Percentiles rank a stretch among this genome's conserved stretches.
Evolutionary conservation across 2,888 invertebrate genomes (phyloP).

Genomic region (Ischnura elegans): DNA sequence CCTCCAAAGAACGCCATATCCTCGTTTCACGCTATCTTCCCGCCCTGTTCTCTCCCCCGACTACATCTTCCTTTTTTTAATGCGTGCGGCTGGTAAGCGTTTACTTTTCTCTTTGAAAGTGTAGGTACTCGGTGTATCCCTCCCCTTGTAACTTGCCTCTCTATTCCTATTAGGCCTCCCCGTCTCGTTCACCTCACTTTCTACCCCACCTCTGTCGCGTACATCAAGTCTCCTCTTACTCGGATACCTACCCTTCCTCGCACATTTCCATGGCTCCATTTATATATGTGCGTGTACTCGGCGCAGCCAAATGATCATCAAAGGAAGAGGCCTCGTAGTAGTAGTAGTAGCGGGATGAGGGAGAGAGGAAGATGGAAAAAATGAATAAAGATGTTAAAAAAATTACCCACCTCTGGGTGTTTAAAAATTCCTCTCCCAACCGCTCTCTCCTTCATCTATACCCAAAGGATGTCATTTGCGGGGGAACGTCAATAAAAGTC

Average conservation of each 20-base stretch:
- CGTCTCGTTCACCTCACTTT: neutral
- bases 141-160: neutral
- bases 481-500: conserved; percentile 58
- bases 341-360: too few relatives aligned
- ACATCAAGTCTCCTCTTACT: neutral
- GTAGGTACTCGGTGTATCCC: conserved; percentile 47
- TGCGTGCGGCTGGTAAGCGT: conserved; percentile 42
- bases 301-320: conserved; percentile 66
- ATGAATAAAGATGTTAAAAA: conserved; percentile 62
- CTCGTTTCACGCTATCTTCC: neutral
- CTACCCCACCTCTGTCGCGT: neutral
- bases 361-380: conserved; percentile 55
- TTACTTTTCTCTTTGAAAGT: conserved; percentile 65
- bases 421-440: conserved; percentile 52
- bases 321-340: conserved; percentile 44
- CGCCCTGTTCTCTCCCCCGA: too few relatives aligned
- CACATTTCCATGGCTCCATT: neutral
- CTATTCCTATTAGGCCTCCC: conserved; percentile 26
- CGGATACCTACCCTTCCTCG: neutral
- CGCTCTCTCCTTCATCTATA: conserved; percentile 50
- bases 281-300: conserved; percentile 6
- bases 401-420: conserved; percentile 62
- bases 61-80: conserved; percentile 37
- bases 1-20: neutral
- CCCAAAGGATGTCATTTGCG: conserved; percentile 66